Base-by-base conservation (phyloP, 2,113 vertebrate genomes). In the Salvelinus namaycush region DNA sequence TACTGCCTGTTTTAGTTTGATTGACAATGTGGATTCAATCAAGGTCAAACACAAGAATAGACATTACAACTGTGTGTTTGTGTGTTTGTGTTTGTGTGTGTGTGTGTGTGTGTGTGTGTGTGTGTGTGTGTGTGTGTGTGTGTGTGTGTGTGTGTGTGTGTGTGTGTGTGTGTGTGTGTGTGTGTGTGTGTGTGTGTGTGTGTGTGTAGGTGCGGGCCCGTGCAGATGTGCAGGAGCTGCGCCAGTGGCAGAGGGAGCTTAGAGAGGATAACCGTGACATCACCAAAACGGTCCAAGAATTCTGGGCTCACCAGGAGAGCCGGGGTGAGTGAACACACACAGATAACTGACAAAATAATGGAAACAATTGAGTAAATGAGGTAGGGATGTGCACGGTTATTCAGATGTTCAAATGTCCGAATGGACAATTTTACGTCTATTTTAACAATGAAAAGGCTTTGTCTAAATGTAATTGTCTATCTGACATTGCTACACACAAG, bases 221-320 rank as follows among this genome's bases (percentile, higher is more conserved):
- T 0, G 89, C 91, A 64, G 94, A 97, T 76, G 92, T 99, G 69
- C 96, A 97, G 84, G 95, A 97, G 84, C 84, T 99, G 64, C 94
- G 96, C 14, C 92, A 90, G 88, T 99, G 96, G 97, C 97, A 99
- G 86, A 96, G 91, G 85, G 91, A 96, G 72, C 81, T 96, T 74
- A 90, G 94, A 1, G 95, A 96, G 26, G 81, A 93, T 1, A 96
- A 83, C 44, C 39, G 62, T 4, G 84, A 95, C 83, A 96, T 97
- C 64, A 20, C 26, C 57, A 82, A 93, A 79, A 90, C 84, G 3
- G 93, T 97, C 11, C 73, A 86, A 69, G 76, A 92, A 16, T 98
- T 98, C 88, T 98, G 97, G 97, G 26, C 79, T 26, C 92, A 87
- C n/a, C 95, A 93, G 72, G 96, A 97, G 79, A 92, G 76, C 64